Conservation (phyloP, 2,113 vertebrate species). For the Gymnocephalus cernua region DNA sequence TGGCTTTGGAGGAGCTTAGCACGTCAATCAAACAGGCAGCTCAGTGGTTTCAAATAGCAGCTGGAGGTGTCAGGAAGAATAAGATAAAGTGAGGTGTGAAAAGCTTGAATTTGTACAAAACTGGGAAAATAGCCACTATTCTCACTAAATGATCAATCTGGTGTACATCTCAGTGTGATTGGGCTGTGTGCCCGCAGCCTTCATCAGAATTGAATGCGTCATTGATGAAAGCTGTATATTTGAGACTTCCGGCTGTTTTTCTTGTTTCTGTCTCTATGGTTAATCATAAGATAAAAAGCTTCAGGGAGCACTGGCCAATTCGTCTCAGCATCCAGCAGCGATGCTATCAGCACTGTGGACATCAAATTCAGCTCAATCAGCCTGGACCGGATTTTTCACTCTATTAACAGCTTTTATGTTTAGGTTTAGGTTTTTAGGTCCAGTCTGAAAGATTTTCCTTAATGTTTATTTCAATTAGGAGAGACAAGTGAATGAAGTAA, state of each 20-base stretch:
- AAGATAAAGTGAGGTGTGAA: slow-evolving; percentile 62
- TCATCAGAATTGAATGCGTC: slow-evolving; percentile 50
- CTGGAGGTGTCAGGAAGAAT: slow-evolving; percentile 62
- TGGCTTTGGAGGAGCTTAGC: slow-evolving; percentile 38
- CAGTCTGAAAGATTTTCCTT: not conserved
- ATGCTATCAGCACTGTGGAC: slow-evolving; percentile 40
- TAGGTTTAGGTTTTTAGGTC: no score
- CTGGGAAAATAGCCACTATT: slow-evolving; percentile 47
- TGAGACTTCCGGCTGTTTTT: slow-evolving; percentile 45
- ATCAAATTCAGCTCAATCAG: slow-evolving; percentile 41
- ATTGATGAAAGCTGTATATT: slow-evolving; percentile 58
- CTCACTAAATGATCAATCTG: slow-evolving; percentile 49
- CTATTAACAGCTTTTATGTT: slow-evolving; percentile 14
- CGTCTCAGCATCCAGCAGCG: not conserved
- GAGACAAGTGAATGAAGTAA: no score
- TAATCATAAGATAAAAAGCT: slow-evolving; percentile 58
- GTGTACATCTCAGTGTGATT: slow-evolving; percentile 27
- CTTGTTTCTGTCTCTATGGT: slow-evolving; percentile 43
- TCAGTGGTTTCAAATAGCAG: slow-evolving; percentile 58
- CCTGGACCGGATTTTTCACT: not conserved
- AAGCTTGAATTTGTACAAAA: slow-evolving; percentile 45
- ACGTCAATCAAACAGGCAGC: slow-evolving; percentile 64
- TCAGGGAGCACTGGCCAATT: slow-evolving; percentile 37
- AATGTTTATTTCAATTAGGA: not conserved
- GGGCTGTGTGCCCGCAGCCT: slow-evolving; percentile 23